phyloP scores from a whole-genome alignment of 2,888 invertebrate species.

The Hyppa rectilinea region DNA sequence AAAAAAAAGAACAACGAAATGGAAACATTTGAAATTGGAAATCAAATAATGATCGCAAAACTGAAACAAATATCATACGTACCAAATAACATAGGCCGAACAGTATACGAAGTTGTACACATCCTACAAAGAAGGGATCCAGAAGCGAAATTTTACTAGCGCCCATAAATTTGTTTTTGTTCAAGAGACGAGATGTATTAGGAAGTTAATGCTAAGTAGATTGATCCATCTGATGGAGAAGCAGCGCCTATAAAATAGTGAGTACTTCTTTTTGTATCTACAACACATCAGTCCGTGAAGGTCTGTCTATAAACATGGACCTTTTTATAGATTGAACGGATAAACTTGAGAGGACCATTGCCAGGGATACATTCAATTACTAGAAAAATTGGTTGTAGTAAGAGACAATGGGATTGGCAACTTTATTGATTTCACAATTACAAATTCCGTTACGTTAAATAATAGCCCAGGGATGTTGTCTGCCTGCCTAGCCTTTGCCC shows the following conservation, averaged over 20 bases:
- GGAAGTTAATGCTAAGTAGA: constrained; percentile 67
- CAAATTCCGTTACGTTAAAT: neutral
- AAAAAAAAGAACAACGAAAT: too few species aligned
- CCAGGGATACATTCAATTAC: constrained; percentile 3
- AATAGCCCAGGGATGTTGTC: too few species aligned
- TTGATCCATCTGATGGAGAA: constrained; percentile 58
- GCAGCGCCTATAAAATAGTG: constrained; percentile 46
- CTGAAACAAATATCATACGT: neutral
- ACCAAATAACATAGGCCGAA: constrained; percentile 11
- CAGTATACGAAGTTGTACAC: constrained; percentile 32
- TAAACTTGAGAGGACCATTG: constrained; percentile 16
- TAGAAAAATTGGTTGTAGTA: neutral
- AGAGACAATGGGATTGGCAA: neutral
- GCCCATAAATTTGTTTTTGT: constrained; percentile 66
- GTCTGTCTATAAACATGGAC: constrained; percentile 29
- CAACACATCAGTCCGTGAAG: constrained; percentile 29
- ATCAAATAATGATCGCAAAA: neutral
- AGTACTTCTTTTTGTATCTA: constrained; percentile 39
- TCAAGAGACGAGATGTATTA: constrained; percentile 60
- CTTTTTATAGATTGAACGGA: constrained; percentile 37
- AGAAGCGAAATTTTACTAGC: constrained; percentile 61
- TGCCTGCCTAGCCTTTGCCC: too few species aligned
- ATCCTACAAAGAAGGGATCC: constrained; percentile 52
- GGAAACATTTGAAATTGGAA: too few species aligned
- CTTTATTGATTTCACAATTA: neutral